Conservation (phyloP, 2,888 invertebrate genomes). For the Troglohyphantes excavatus region DNA sequence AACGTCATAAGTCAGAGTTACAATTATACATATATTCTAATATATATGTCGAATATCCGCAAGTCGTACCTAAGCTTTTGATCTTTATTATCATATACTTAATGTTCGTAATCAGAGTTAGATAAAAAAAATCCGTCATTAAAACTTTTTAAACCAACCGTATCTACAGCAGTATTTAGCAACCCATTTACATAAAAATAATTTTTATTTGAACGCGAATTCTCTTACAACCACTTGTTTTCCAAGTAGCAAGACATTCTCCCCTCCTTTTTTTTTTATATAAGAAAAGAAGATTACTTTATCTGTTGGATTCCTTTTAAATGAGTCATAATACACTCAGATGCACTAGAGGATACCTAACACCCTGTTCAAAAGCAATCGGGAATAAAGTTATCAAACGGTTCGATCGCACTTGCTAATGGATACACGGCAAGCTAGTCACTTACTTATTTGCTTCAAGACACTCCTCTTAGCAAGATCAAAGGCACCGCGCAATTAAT, state of each 20-base stretch:
- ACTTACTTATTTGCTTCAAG: slow-evolving; percentile 39
- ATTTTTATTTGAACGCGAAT: slow-evolving; percentile 40
- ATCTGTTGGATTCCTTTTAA: slow-evolving; percentile 27
- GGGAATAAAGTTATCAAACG: slow-evolving; percentile 62
- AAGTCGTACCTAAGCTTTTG: no score
- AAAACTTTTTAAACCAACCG: background rate
- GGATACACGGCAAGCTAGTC: slow-evolving; percentile 32
- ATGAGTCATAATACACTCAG: slow-evolving; percentile 52
- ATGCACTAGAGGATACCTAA: slow-evolving; percentile 33
- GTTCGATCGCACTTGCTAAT: slow-evolving; percentile 61
- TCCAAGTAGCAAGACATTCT: slow-evolving; percentile 10
- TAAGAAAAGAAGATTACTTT: slow-evolving; percentile 36
- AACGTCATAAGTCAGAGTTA: no score
- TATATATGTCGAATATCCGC: no score
- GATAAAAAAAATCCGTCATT: background rate
- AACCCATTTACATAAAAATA: background rate
- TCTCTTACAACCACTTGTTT: slow-evolving; percentile 51
- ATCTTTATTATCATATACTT: background rate
- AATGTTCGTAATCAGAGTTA: background rate
- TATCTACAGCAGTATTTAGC: background rate
- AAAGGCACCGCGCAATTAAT: slow-evolving; percentile 70
- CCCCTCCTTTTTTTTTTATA: no score
- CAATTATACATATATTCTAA: no score
- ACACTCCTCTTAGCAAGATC: slow-evolving; percentile 42
- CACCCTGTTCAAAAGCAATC: slow-evolving; percentile 32